Conservation (phyloP, 2,113 vertebrate genomes). For the Xerus inauris region DNA sequence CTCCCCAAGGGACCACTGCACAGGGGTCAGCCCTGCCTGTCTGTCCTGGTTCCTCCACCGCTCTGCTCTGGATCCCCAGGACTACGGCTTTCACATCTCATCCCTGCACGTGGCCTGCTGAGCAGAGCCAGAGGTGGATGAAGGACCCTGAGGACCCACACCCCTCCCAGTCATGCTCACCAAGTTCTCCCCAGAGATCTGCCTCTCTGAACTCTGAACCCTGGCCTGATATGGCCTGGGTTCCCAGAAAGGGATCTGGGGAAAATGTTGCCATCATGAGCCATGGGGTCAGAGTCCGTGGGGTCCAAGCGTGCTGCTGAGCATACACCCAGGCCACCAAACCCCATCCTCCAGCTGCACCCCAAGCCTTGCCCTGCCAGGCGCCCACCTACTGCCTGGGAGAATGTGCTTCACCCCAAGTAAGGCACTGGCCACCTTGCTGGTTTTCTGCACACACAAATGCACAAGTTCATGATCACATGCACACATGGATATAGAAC, state of each 20-base stretch:
- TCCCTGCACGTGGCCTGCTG: not conserved
- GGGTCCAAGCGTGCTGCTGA: not conserved
- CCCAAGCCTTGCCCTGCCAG: not conserved
- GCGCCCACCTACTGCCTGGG: not conserved
- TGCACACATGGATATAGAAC: not conserved
- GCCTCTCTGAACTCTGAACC: not conserved
- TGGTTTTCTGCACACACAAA: not conserved
- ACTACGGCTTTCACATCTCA: accelerated
- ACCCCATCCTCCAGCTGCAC: not conserved
- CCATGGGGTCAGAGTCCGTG: not conserved
- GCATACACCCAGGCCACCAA: not conserved
- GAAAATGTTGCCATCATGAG: not conserved
- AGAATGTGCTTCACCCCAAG: not conserved
- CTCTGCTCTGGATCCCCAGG: not conserved
- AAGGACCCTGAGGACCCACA: not conserved
- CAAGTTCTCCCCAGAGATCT: not conserved
- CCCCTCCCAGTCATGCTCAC: not conserved
- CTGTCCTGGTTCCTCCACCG: not conserved
- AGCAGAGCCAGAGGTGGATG: not conserved
- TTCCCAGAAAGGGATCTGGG: not conserved
- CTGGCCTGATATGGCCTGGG: not conserved
- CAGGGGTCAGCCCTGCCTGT: not conserved
- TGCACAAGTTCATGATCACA: not conserved
- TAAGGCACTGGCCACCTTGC: not conserved
- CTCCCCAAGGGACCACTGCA: accelerated